These are phyloP conservation scores for Spisula solida DNA, from an alignment of 2,888 invertebrate genomes.

Conservation along the genomic window DNA sequence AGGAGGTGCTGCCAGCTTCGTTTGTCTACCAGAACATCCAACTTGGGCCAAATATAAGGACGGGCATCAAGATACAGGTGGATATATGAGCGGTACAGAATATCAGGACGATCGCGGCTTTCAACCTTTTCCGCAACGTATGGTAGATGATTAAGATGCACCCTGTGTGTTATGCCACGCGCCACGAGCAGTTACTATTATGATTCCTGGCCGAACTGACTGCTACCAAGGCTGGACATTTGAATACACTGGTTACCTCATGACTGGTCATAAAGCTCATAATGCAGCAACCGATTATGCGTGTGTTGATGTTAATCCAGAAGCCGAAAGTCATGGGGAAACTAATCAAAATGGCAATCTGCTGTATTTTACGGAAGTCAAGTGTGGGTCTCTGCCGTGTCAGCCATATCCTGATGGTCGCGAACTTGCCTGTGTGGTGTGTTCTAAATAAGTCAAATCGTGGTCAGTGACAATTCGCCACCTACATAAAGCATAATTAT, in stretches of 20 bases:
- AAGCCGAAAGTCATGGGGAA: slow-evolving; percentile 36
- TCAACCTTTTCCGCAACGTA: background rate
- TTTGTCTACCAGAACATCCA: slow-evolving; percentile 49
- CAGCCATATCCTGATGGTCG: slow-evolving; percentile 44
- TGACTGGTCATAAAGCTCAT: slow-evolving; percentile 29
- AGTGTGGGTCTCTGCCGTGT: slow-evolving; percentile 50
- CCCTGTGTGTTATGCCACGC: slow-evolving; percentile 44
- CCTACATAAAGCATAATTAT: too few relatives aligned
- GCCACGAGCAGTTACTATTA: slow-evolving; percentile 16
- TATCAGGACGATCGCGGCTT: background rate
- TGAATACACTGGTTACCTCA: slow-evolving; percentile 52
- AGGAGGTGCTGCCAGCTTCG: slow-evolving; percentile 33
- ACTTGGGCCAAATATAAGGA: slow-evolving; percentile 48
- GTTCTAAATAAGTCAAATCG: slow-evolving; percentile 42
- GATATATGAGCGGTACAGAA: slow-evolving; percentile 37
- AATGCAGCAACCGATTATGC: slow-evolving; percentile 32
- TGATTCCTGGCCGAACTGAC: slow-evolving; percentile 44
- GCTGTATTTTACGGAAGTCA: slow-evolving; percentile 42
- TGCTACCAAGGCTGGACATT: slow-evolving; percentile 47
- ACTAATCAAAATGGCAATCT: slow-evolving; percentile 26
- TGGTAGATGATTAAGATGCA: slow-evolving; percentile 36
- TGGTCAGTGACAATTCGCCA: too few relatives aligned
- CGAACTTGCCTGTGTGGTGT: slow-evolving; percentile 52
- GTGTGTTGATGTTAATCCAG: slow-evolving; percentile 48
- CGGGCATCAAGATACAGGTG: slow-evolving; percentile 35